A percentile compares a stretch with the other conserved stretches of the same genome.
These are phyloP conservation scores for Dinoponera quadriceps DNA, from an alignment of 1,140 invertebrate genomes.

Conservation along the genomic window DNA sequence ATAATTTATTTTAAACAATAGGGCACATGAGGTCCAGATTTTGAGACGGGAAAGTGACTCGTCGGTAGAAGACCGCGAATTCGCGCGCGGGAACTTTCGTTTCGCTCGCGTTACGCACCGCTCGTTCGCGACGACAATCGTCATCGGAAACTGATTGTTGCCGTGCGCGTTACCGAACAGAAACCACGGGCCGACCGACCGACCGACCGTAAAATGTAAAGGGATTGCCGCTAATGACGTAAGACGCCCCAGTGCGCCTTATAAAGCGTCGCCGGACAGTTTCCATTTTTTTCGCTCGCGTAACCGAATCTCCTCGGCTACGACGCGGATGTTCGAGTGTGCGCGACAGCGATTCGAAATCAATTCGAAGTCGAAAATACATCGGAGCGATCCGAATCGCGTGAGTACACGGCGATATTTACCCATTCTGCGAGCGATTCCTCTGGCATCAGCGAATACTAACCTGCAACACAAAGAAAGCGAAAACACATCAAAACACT, in stretches of 20 bases:
- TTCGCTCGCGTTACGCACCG: not conserved
- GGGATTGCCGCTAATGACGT: conserved; percentile 53
- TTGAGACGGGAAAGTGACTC: too few species aligned
- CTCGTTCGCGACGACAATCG: not conserved
- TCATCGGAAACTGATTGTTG: conserved; percentile 27
- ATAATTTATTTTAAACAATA: too few species aligned
- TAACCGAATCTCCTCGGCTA: conserved; percentile 26
- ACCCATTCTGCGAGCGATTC: conserved; percentile 5
- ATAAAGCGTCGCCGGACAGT: conserved; percentile 31
- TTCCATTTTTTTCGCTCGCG: conserved; percentile 15
- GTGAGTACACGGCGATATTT: conserved; percentile 4
- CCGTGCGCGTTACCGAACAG: conserved; percentile 29
- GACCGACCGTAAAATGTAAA: conserved; percentile 44
- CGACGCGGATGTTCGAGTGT: conserved; percentile 10
- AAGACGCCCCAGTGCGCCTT: conserved; percentile 47
- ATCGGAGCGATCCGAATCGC: not conserved
- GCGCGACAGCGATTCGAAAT: conserved; percentile 15
- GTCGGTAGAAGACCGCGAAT: not conserved
- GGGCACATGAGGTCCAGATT: too few species aligned
- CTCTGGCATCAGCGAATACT: conserved; percentile 23
- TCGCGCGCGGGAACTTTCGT: conserved; percentile 13
- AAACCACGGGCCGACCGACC: conserved; percentile 25
- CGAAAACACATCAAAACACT: conserved; percentile 17
- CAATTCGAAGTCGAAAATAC: not conserved
- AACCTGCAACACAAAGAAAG: conserved; percentile 40